Base-by-base conservation (phyloP, 1,140 invertebrate species). In the Platyscapa corneri region DNA sequence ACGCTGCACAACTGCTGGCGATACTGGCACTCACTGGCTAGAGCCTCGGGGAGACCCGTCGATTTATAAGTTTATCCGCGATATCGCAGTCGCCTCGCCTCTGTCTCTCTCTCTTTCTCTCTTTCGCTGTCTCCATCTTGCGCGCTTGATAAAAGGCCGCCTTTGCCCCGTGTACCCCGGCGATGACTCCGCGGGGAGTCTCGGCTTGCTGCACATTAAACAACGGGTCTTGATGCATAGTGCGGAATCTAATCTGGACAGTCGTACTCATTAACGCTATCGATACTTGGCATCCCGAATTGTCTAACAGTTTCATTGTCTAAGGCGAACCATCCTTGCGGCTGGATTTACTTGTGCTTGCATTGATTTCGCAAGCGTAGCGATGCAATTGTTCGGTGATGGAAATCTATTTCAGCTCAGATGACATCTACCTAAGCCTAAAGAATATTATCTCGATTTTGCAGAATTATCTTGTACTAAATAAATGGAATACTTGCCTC, bases 41-140 rank as follows among this genome's bases (percentile, higher is more conserved):
- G 27, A 84, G 30, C n/a, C 65, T 34, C 67, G 46, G 77, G 34
- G 76, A 72, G 49, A 8, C 16, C 27, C 7, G n/a, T 49, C 83
- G 83, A 84, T 84, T 84, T 84, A 84, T 84, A 84, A 84, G 64
- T 60, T 84, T 75, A 18, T 32, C 46, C 42, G 5, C 18, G 75
- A 37, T 76, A 83, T 78, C 75, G 32, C 18, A 18, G 27, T 16
- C 18, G 34, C 18, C 18, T 70, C 67, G 6, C 34, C 16, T 0
- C 39, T 3, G 0, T 23, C 34, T 27, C 34, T 6, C 34, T 7
- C 60, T 3, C 32, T 67, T n/a, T 27, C 78, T 16, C 37, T 32
- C 14, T 46, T 23, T 39, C 60, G 0, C 14, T 3, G 12, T 60
- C 49, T 23, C 30, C 56, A 30, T 60, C 30, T 77, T 27, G 23